Conservation (phyloP, 2,797 vertebrate genomes). For the Oreortyx pictus region DNA sequence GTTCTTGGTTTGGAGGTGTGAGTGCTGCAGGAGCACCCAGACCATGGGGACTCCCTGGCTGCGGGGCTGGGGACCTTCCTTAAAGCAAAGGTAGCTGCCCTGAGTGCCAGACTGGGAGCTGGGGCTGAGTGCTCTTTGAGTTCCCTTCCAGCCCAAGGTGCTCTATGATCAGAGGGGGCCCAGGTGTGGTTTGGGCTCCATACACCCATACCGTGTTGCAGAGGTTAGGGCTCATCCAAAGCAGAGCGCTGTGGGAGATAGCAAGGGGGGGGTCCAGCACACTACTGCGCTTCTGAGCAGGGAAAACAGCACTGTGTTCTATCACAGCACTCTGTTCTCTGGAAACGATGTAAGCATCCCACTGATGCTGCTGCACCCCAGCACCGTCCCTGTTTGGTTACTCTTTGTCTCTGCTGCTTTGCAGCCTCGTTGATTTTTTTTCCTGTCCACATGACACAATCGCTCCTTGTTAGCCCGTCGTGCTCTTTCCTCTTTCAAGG, state of each 20-base stretch:
- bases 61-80: neutral
- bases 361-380: neutral
- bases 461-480: slow-evolving; percentile 52
- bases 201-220: too few species aligned
- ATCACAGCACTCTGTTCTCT: neutral
- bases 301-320: neutral
- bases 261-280: fast-evolving
- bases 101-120: too few species aligned
- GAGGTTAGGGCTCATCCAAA: neutral
- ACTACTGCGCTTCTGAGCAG: neutral
- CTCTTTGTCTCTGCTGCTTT: slow-evolving; percentile 34
- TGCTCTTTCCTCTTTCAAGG: slow-evolving; percentile 51
- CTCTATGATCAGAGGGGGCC: too few species aligned
- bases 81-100: neutral
- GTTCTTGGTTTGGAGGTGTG: neutral
- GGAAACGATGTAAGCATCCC: neutral
- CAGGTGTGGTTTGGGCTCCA: neutral
- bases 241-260: neutral
- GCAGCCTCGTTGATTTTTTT: neutral
- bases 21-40: fast-evolving
- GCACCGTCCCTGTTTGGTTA: fast-evolving
- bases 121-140: too few species aligned
- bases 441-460: neutral
- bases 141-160: too few species aligned
- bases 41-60: neutral